Evolutionary conservation across 2,888 invertebrate genomes (phyloP), one percentile per base, ranked within the genome.

Genomic region (Pherbina coryleti): DNA sequence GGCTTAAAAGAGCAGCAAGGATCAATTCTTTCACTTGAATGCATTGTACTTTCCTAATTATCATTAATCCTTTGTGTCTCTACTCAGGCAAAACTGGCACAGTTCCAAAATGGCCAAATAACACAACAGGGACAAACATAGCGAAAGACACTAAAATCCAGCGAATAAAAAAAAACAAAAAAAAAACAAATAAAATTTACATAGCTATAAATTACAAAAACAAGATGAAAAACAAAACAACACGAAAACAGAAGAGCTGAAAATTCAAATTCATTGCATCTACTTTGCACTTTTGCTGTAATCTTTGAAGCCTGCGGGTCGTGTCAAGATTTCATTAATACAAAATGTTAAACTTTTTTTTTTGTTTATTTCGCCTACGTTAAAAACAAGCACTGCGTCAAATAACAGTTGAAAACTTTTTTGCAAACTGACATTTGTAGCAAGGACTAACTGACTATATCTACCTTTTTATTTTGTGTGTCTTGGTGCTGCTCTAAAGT

Each of bases 281-380:
- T 55, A 77, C 72, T 77, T 77, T 64, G 82, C 84, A 84, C 84
- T 85, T 83, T 79, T 71, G 72, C 49, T 66, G 37, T 78, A 71
- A 71, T 72, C 69, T 11, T 49, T 19, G 72, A 69, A 79, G 78
- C 84, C 82, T 73, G 66, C 73, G 57, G 77, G 55, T 72, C 62
- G 82, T 84, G 84, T 82, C 81, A 84, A 85, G 84, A 85, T 86
- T 86, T 86, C 86, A 85, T 86, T 86, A 84, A 85, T 84, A 78
- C 76, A 78, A 74, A 44, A 51, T 79, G 76, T 73, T 53, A 28
- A 77, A 79, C 79, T 81, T 81, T 81, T 82, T 81, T 78, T 80
- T 73, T 77, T 78, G 5, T 73, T 77, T 78, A 3, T 73, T 25
- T 73, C 49, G 76, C 17, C 28, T 69, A 17, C 44, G 14, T 69